Evolutionary conservation across 2,888 invertebrate species (phyloP).

Genomic region (Heteropelma amictum): DNA sequence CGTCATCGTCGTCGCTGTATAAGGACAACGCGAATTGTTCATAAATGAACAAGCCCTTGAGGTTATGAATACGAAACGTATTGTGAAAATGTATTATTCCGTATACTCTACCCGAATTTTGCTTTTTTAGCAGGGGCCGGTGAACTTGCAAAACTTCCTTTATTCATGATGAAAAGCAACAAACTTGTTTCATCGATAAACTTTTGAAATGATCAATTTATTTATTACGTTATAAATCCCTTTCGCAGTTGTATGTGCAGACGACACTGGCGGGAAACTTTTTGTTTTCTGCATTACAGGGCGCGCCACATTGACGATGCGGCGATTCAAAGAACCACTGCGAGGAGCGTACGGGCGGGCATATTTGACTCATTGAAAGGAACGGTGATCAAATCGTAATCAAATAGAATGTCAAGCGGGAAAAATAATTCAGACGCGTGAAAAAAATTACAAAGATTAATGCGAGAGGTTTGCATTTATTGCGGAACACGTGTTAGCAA

Average conservation of each 20-base stretch:
- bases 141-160: slow-evolving; percentile 45
- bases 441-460: no score
- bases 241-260: neutral
- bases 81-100: neutral
- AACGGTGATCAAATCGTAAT: no score
- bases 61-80: slow-evolving; percentile 19
- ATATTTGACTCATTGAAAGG: no score
- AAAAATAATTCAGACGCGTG: no score
- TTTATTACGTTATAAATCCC: no score
- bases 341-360: no score
- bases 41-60: neutral
- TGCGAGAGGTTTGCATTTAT: no score
- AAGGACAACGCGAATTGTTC: neutral
- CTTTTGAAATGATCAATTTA: slow-evolving; percentile 4
- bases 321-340: no score
- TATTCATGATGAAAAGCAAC: slow-evolving; percentile 50
- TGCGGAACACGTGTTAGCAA: no score
- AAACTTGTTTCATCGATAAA: slow-evolving; percentile 2
- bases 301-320: neutral
- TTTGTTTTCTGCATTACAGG: neutral
- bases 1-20: slow-evolving; percentile 80
- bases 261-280: slow-evolving; percentile 33
- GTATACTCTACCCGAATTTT: slow-evolving; percentile 57
- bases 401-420: no score
- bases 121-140: slow-evolving; percentile 58